phyloP scores from a whole-genome alignment of 1,140 invertebrate species.

The Acromyrmex heyeri region DNA sequence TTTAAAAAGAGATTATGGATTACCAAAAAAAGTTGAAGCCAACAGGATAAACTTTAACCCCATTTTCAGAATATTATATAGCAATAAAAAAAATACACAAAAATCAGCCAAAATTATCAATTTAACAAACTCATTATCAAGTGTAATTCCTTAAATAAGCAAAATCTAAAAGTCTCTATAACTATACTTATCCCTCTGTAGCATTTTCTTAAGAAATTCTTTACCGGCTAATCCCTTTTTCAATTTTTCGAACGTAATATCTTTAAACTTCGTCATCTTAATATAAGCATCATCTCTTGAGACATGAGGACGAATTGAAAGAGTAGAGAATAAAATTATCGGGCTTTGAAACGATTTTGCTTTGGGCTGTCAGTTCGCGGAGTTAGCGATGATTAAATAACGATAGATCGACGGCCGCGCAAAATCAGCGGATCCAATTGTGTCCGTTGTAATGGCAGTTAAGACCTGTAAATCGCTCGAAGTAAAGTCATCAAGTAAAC shows the following conservation, averaged over 20 bases:
- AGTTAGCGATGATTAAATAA: constrained; percentile 51
- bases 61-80: too few relatives aligned
- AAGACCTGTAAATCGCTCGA: constrained; percentile 66
- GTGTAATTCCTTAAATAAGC: too few relatives aligned
- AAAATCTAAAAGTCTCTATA: constrained; percentile 13
- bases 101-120: too few relatives aligned
- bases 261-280: constrained; percentile 21
- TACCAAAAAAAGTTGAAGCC: too few relatives aligned
- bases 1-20: too few relatives aligned
- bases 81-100: too few relatives aligned
- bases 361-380: neutral
- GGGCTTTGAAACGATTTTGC: constrained; percentile 18
- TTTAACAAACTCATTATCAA: too few relatives aligned
- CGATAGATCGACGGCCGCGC: constrained; percentile 9
- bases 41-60: too few relatives aligned
- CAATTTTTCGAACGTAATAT: neutral
- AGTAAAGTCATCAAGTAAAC: constrained; percentile 71
- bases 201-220: neutral
- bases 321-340: neutral
- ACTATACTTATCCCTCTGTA: neutral
- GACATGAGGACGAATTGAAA: neutral
- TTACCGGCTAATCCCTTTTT: neutral
- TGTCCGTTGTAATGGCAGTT: constrained; percentile 41
- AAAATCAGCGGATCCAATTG: constrained; percentile 53
- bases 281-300: neutral